Base-by-base conservation (phyloP, 2,797 vertebrate species). In the Uromys caudimaculatus region DNA sequence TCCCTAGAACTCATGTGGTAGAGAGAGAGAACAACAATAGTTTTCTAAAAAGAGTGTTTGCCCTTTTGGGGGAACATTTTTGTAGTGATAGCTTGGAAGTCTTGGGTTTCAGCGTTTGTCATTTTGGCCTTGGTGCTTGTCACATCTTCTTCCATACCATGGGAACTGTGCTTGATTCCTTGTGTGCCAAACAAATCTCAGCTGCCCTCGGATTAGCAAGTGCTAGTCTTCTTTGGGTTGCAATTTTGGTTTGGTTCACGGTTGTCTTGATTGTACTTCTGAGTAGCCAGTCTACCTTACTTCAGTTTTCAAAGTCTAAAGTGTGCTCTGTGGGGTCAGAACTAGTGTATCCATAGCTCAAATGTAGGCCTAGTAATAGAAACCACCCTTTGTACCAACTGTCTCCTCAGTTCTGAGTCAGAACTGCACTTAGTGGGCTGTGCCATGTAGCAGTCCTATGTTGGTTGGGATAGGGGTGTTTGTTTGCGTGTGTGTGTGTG, bases 41-140 rank as follows among this genome's bases (percentile, higher is more conserved):
- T 17, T 69, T 69, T 69, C 17, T n/a, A 19, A 69, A 69, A 69
- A 69, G 67, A 69, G 27, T 58, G 54, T 78, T 90, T 44, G 21
- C 23, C 41, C 73, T 88, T 88, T 91, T 91, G 29, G 60, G 79
- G 17, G 29, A 67, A 27, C 29, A n/a, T 23, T 83, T 95, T 92
- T 90, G 5, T 89, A 77, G 67, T 64, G 44, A 77, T 21, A 58
- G n/a, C 56, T 85, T 50, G 93, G 35, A 95, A 58, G 64, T 73
- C 76, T 83, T 35, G 69, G 32, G 71, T 75, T 83, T 62, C 13
- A 78, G 0, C n/a, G 17, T 84, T 52, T 90, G 64, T 75, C n/a
- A 38, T 88, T 35, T 90, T 67, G 69, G 27, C 29, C 32, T 82
- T 82, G 17, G 29, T 38, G 14, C 88, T 64, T 91, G 32, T 54